Conservation (phyloP, 2,113 vertebrate genomes). For the Proterorhinus semilunaris region DNA sequence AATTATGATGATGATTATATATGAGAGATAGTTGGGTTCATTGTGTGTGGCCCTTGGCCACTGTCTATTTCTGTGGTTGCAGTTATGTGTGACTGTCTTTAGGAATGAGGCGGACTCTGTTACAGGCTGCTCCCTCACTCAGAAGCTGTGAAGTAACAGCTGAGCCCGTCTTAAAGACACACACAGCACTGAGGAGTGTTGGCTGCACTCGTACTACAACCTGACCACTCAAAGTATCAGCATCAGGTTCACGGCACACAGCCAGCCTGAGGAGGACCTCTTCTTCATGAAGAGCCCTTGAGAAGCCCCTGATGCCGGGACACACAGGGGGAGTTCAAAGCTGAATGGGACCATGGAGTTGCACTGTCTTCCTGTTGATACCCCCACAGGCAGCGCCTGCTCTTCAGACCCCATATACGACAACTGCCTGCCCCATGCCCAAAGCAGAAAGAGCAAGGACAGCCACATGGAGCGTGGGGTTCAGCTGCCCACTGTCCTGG, state of each 20-base stretch:
- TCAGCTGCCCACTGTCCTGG: slow-evolving; percentile 48
- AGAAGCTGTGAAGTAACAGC: slow-evolving; percentile 65
- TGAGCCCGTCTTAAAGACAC: slow-evolving; percentile 68
- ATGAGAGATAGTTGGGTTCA: slow-evolving; percentile 24
- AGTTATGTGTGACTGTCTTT: slow-evolving; percentile 71
- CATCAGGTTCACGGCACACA: slow-evolving; percentile 42
- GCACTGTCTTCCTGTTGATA: slow-evolving; percentile 55
- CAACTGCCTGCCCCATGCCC: slow-evolving; percentile 50
- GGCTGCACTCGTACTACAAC: slow-evolving; percentile 36
- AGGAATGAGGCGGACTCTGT: slow-evolving; percentile 64
- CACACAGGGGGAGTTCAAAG: slow-evolving; percentile 43
- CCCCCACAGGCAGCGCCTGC: slow-evolving; percentile 59
- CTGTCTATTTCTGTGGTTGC: slow-evolving; percentile 73
- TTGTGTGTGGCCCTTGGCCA: slow-evolving; percentile 37
- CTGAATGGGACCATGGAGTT: slow-evolving; percentile 61
- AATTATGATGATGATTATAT: not conserved
- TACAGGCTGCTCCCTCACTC: slow-evolving; percentile 65
- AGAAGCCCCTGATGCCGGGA: slow-evolving; percentile 14
- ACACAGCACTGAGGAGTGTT: slow-evolving; percentile 20
- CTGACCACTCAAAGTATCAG: slow-evolving; percentile 40
- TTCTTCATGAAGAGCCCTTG: slow-evolving; percentile 6
- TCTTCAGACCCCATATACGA: slow-evolving; percentile 62
- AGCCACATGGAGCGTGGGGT: slow-evolving; percentile 47
- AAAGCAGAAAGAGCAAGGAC: slow-evolving; percentile 50
- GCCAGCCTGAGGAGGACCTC: slow-evolving; percentile 41